phyloP scores from a whole-genome alignment of 2,113 vertebrate species.

The Nanger granti region DNA sequence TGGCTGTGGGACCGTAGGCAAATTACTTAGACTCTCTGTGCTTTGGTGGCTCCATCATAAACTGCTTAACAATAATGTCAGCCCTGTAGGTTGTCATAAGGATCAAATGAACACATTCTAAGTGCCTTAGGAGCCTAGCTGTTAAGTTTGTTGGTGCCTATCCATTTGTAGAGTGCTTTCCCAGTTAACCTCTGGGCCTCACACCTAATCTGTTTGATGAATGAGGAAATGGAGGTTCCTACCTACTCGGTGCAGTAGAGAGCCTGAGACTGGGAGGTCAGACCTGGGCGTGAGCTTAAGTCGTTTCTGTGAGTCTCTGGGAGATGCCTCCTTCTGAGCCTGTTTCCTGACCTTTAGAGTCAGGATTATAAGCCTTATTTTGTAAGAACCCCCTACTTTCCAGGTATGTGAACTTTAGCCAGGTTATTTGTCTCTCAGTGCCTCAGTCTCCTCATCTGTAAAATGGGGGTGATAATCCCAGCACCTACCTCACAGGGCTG shows the following conservation, averaged over 20 bases:
- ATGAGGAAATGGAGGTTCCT: background rate
- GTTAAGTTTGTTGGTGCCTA: background rate
- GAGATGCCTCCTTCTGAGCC: background rate
- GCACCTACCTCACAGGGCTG: background rate
- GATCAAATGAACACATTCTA: background rate
- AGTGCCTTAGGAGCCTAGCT: background rate
- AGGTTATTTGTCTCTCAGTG: background rate
- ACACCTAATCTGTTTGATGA: background rate
- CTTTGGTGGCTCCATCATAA: background rate
- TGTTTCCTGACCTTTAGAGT: background rate
- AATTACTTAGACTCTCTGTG: background rate
- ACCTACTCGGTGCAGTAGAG: background rate
- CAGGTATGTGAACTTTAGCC: background rate
- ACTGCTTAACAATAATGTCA: background rate
- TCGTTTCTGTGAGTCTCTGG: background rate
- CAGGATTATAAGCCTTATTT: background rate
- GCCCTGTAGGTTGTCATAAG: background rate
- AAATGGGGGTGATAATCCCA: background rate
- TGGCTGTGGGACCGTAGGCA: background rate
- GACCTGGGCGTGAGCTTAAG: background rate
- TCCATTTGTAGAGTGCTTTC: background rate
- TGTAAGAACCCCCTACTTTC: background rate
- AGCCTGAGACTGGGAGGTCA: background rate
- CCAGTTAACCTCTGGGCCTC: background rate
- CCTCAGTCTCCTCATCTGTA: background rate